Conservation (phyloP, 2,797 vertebrate species). For the Galagoides demidoff region DNA sequence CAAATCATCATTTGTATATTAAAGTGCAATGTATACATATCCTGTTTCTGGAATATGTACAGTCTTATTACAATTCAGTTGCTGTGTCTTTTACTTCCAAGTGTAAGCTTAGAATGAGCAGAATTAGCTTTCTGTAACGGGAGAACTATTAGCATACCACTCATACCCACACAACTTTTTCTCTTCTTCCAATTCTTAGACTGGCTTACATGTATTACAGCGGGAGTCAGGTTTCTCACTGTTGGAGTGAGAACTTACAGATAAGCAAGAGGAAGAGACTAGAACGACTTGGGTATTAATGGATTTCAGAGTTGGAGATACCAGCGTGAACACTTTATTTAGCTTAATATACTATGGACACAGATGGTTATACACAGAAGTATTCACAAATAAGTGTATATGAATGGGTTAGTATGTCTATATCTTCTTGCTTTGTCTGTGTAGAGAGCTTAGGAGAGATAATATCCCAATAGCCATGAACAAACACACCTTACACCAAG, state of each 20-base stretch:
- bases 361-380: neutral
- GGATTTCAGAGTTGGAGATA: neutral
- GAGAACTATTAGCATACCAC: neutral
- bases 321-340: neutral
- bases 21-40: neutral
- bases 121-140: neutral
- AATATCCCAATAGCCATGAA: neutral
- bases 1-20: neutral
- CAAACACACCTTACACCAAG: neutral
- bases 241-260: neutral
- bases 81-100: neutral
- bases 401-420: neutral
- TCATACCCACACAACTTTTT: neutral
- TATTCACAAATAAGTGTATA: neutral
- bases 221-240: neutral
- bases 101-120: neutral
- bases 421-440: neutral
- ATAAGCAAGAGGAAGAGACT: neutral
- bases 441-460: neutral
- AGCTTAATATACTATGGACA: neutral
- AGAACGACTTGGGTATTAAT: neutral
- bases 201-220: neutral
- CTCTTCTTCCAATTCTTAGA: slow-evolving; percentile 1
- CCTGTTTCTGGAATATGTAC: neutral
- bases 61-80: neutral